A percentile compares a stretch with the other conserved stretches of the same genome.
Evolutionary conservation across 2,888 invertebrate species (phyloP).

Genomic region (Synanthedon tipuliformis): DNA sequence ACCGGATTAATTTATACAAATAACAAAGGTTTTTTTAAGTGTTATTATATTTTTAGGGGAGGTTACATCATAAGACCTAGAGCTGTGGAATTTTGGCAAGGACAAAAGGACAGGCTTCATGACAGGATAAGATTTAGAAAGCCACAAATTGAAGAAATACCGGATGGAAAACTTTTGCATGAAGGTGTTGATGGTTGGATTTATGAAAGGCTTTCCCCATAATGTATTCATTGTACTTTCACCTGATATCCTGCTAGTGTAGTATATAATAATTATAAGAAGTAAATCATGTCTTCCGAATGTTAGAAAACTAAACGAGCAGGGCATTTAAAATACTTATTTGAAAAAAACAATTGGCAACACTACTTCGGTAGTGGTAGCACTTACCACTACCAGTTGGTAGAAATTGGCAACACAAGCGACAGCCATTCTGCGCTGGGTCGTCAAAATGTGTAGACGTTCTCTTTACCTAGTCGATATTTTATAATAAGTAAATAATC

Average conservation of each 20-base stretch:
- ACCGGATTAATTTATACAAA: too few relatives aligned
- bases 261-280: neutral
- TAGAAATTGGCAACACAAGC: too few relatives aligned
- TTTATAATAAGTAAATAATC: too few relatives aligned
- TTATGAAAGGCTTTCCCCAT: conserved; percentile 90
- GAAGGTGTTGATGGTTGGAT: conserved; percentile 90
- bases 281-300: neutral
- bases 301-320: too few relatives aligned
- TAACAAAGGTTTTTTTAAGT: too few relatives aligned
- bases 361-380: too few relatives aligned
- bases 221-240: conserved; percentile 14
- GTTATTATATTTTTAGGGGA: conserved; percentile 75
- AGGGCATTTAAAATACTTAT: too few relatives aligned
- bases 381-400: too few relatives aligned
- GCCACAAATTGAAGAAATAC: conserved; percentile 63
- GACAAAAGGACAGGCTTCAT: conserved; percentile 95
- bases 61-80: conserved; percentile 89
- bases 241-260: neutral
- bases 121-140: conserved; percentile 91
- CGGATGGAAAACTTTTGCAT: conserved; percentile 77
- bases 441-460: too few relatives aligned
- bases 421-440: too few relatives aligned
- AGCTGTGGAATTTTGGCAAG: conserved; percentile 98
- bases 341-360: too few relatives aligned
- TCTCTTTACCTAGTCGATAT: too few relatives aligned